Evolutionary conservation across 64 coral and sea anemone genomes (phyloP).

Genomic region (Pocillopora verrucosa): DNA sequence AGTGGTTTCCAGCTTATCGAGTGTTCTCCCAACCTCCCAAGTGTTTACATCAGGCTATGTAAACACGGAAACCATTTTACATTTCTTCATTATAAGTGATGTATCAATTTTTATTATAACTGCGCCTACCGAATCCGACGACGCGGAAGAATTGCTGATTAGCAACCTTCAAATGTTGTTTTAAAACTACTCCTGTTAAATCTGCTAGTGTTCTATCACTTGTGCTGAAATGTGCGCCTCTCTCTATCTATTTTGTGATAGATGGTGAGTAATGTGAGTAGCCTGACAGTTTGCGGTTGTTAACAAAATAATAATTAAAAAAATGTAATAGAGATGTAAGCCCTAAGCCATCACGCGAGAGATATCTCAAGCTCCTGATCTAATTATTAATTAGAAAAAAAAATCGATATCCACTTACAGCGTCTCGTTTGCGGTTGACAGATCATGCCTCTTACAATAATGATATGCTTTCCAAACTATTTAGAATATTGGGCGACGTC

Average conservation of each 20-base stretch:
- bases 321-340: background rate
- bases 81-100: background rate
- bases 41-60: no score
- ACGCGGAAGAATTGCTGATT: background rate
- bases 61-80: no score
- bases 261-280: no score
- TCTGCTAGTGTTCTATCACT: no score
- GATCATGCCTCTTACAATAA: background rate
- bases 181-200: background rate
- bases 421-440: background rate
- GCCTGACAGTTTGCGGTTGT: no score
- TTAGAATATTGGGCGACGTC: no score
- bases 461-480: background rate
- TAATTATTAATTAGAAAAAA: background rate
- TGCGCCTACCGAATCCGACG: no score
- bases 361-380: background rate
- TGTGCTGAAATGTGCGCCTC: no score
- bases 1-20: no score
- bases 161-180: constrained; percentile 13
- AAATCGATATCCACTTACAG: background rate
- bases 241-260: background rate
- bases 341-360: background rate
- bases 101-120: no score
- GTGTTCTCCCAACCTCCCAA: no score
- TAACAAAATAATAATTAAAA: no score